These are phyloP conservation scores for Noctua janthe DNA, from an alignment of 2,888 invertebrate species.

Conservation along the genomic window DNA sequence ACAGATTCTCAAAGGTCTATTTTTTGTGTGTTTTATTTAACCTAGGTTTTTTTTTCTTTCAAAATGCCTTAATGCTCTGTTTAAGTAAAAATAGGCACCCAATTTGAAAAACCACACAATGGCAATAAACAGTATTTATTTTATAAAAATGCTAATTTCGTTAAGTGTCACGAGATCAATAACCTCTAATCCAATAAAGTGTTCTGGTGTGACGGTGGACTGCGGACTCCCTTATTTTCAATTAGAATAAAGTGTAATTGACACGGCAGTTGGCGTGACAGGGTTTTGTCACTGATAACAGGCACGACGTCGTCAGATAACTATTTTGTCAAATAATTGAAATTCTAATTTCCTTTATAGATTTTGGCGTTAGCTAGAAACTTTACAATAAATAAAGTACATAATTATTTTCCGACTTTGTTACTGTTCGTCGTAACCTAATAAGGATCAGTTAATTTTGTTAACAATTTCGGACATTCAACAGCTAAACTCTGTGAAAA, in stretches of 20 bases:
- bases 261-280: slow-evolving; percentile 85
- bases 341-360: slow-evolving; percentile 45
- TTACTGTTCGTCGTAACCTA: not conserved
- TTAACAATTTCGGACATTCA: not conserved
- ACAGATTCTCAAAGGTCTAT: not conserved
- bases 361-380: slow-evolving; percentile 5
- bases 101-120: not conserved
- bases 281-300: slow-evolving; percentile 71
- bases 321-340: slow-evolving; percentile 40
- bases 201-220: slow-evolving; percentile 72
- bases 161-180: slow-evolving; percentile 52
- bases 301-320: slow-evolving; percentile 45
- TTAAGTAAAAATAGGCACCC: not conserved
- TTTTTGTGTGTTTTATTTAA: not conserved
- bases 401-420: not conserved
- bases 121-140: slow-evolving; percentile 6
- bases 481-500: too few species aligned
- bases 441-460: not conserved
- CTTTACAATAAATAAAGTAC: not conserved
- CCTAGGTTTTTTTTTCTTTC: not conserved
- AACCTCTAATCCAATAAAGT: slow-evolving; percentile 75
- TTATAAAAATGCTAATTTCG: slow-evolving; percentile 32
- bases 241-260: slow-evolving; percentile 81
- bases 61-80: not conserved
- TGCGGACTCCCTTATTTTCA: slow-evolving; percentile 74